These are phyloP conservation scores for Agapostemon virescens DNA, from an alignment of 2,888 invertebrate genomes.

Conservation along the genomic window DNA sequence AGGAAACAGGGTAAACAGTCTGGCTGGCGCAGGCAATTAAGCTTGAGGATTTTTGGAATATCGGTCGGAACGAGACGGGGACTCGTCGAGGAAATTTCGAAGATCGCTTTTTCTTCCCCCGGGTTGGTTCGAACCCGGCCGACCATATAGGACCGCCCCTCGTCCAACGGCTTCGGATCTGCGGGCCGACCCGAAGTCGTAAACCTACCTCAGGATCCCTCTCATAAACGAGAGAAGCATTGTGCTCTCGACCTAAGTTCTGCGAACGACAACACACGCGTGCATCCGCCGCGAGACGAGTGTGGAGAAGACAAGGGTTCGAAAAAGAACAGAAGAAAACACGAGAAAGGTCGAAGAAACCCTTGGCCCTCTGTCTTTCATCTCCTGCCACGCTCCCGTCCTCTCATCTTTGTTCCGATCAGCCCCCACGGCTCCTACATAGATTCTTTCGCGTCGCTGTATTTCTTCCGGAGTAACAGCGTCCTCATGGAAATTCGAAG, in stretches of 20 bases:
- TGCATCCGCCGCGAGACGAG: conserved; percentile 46
- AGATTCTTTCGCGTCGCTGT: conserved; percentile 30
- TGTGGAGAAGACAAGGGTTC: conserved; percentile 30
- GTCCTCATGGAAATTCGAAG: conserved; percentile 30
- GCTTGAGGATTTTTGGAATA: conserved; percentile 45
- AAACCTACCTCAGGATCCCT: conserved; percentile 57
- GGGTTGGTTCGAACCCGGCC: background rate
- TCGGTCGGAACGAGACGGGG: conserved; percentile 18
- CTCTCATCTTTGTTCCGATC: conserved; percentile 38
- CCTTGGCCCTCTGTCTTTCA: conserved; percentile 49
- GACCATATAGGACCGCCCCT: background rate
- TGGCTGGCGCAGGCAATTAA: conserved; percentile 41
- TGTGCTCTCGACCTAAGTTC: conserved; percentile 61
- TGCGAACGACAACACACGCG: conserved; percentile 59
- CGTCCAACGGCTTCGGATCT: conserved; percentile 9
- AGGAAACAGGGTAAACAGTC: conserved; percentile 5
- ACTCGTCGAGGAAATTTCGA: conserved; percentile 27
- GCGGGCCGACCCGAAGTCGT: conserved; percentile 50
- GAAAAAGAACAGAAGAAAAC: conserved; percentile 3
- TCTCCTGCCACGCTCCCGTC: conserved; percentile 7
- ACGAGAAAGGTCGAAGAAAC: conserved; percentile 49
- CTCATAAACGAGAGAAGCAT: conserved; percentile 65
- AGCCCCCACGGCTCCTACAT: conserved; percentile 10
- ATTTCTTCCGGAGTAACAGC: background rate
- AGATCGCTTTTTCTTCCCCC: conserved; percentile 23